phyloP scores from a whole-genome alignment of 2,113 vertebrate species.

The Axis porcinus region DNA sequence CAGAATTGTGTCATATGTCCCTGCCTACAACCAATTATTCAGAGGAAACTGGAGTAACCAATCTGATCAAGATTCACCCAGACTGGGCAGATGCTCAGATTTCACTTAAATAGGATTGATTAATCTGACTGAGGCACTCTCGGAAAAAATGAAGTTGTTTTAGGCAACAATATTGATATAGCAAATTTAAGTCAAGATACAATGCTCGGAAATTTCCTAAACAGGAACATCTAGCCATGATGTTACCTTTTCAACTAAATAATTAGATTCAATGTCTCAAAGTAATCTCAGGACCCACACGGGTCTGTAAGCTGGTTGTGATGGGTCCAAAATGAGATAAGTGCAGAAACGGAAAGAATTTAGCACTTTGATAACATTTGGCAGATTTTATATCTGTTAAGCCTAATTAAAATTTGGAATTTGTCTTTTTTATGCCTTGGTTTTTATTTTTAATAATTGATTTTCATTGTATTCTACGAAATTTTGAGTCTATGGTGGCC shows the following conservation, averaged over 20 bases:
- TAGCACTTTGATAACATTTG: not conserved
- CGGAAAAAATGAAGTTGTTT: not conserved
- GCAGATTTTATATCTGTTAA: not conserved
- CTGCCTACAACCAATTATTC: not conserved
- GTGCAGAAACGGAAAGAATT: not conserved
- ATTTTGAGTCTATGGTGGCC: not conserved
- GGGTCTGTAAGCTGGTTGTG: not conserved
- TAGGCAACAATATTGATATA: not conserved
- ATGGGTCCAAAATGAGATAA: not conserved
- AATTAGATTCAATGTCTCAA: not conserved
- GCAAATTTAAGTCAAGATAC: not conserved
- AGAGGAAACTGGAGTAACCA: not conserved
- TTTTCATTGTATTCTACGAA: not conserved
- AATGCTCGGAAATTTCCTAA: not conserved
- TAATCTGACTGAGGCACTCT: not conserved
- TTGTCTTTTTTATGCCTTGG: not conserved
- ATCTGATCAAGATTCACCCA: not conserved
- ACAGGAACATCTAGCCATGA: not conserved
- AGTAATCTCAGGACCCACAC: not conserved
- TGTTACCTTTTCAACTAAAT: conserved; percentile 9
- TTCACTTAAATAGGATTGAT: not conserved
- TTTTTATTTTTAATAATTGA: not conserved
- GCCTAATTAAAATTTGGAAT: not conserved
- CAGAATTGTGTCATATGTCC: not conserved
- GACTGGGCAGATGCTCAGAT: not conserved